Percentiles rank a stretch among this genome's conserved stretches.
Evolutionary conservation across 2,113 vertebrate species (phyloP).

Genomic region (Ophiodon elongatus): DNA sequence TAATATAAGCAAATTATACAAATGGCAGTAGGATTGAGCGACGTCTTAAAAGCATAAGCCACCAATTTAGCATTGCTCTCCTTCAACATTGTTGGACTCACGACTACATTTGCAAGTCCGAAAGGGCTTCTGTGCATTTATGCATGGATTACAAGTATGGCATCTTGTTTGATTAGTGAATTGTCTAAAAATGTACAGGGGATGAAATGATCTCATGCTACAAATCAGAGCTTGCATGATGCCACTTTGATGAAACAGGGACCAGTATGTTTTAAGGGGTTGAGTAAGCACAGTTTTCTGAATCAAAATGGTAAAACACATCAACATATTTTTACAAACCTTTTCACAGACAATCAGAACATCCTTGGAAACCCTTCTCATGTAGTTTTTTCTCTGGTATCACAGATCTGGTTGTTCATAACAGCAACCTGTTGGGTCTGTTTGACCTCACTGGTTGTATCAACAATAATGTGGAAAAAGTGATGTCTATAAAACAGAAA

Average conservation of each 20-base stretch:
- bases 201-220: background rate
- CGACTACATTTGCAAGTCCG: background rate
- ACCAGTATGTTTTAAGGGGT: background rate
- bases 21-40: background rate
- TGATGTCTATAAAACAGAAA: background rate
- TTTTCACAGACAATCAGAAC: background rate
- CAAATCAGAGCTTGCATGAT: background rate
- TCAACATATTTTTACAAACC: background rate
- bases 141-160: background rate
- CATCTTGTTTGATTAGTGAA: background rate
- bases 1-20: background rate
- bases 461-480: conserved; percentile 10
- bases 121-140: background rate
- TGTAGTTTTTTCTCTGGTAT: background rate
- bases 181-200: background rate
- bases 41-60: background rate
- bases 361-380: background rate
- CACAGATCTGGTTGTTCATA: background rate
- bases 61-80: background rate
- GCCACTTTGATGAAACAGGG: background rate
- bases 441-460: background rate
- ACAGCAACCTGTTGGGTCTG: background rate
- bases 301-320: background rate
- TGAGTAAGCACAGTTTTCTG: background rate
- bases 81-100: background rate